Conservation (phyloP, 2,888 invertebrate species). For the Ichneumon xanthorius region DNA sequence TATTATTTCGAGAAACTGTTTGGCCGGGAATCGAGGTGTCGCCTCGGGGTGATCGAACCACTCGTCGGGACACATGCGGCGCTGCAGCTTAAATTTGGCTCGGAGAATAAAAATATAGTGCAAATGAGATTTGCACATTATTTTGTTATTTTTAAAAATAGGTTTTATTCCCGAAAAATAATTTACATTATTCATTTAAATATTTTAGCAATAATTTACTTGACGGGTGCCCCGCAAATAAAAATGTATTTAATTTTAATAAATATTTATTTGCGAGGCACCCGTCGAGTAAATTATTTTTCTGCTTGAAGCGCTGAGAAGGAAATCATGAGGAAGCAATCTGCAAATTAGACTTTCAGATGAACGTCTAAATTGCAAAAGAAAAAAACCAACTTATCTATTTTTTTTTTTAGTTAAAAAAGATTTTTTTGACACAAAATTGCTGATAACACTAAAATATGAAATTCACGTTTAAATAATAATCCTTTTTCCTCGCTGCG, state of each 20-base stretch:
- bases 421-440: not conserved
- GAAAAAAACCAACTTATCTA: not conserved
- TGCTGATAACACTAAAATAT: not conserved
- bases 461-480: not conserved
- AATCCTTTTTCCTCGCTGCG: not conserved
- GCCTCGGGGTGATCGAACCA: not conserved
- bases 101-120: not conserved
- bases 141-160: not conserved
- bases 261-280: too few relatives aligned
- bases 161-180: not conserved
- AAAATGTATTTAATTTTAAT: too few relatives aligned
- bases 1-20: constrained; percentile 8
- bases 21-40: not conserved
- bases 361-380: too few relatives aligned
- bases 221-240: too few relatives aligned
- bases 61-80: not conserved
- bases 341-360: not conserved
- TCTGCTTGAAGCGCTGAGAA: not conserved
- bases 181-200: too few relatives aligned
- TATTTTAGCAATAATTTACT: too few relatives aligned
- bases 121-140: not conserved
- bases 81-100: not conserved
- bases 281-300: not conserved
- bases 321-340: not conserved
- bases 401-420: not conserved